A percentile compares a stretch with the other conserved stretches of the same genome.
These are phyloP conservation scores for Siphamia tubifer DNA, from an alignment of 2,113 vertebrate species.

Conservation along the genomic window DNA sequence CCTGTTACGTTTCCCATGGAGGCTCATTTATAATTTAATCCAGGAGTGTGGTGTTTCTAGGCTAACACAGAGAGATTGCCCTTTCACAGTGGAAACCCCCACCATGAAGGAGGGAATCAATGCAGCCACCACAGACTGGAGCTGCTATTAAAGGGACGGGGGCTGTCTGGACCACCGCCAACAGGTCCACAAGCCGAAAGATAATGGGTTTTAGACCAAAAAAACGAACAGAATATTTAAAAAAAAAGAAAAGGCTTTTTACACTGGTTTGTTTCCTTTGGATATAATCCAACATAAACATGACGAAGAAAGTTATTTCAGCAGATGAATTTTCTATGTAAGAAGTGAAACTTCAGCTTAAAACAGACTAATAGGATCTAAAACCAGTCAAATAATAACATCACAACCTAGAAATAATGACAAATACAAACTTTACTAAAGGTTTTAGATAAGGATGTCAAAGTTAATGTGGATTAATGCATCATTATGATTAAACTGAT, in stretches of 20 bases:
- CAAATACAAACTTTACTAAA: too few species aligned
- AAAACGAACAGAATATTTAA: neutral
- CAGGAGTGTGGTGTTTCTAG: slow-evolving; percentile 66
- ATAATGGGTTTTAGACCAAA: neutral
- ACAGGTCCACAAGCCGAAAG: neutral
- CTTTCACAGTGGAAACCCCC: slow-evolving; percentile 76
- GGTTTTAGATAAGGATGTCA: too few species aligned
- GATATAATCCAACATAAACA: neutral
- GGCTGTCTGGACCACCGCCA: slow-evolving; percentile 23
- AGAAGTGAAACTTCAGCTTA: too few species aligned
- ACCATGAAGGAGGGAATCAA: slow-evolving; percentile 70
- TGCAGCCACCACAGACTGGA: slow-evolving; percentile 51
- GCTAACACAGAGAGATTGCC: slow-evolving; percentile 71
- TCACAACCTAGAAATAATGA: too few species aligned
- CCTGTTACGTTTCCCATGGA: slow-evolving; percentile 62
- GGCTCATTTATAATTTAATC: slow-evolving; percentile 80
- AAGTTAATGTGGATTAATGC: too few species aligned
- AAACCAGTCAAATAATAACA: too few species aligned
- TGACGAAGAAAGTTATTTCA: neutral
- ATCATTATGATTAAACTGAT: too few species aligned
- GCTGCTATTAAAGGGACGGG: slow-evolving; percentile 36
- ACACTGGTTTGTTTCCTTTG: neutral
- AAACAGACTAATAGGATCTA: too few species aligned
- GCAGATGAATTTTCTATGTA: neutral
- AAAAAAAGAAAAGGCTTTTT: neutral